Evolutionary conservation across 2,113 vertebrate genomes (phyloP).

Genomic region (Pluvianellus socialis): DNA sequence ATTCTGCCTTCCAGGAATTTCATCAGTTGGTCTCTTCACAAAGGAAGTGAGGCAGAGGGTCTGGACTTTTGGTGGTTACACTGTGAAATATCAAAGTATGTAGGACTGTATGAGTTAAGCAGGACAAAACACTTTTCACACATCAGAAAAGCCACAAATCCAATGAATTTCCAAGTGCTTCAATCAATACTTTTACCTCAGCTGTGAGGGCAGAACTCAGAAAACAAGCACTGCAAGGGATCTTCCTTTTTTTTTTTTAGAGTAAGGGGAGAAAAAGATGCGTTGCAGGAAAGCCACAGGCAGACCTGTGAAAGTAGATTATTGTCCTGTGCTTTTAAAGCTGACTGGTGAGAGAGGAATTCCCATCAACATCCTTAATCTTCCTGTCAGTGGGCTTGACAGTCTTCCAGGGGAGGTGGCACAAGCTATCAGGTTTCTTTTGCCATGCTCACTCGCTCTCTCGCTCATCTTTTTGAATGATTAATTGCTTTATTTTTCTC

Average conservation of each 20-base stretch:
- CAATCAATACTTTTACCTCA: neutral
- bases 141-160: neutral
- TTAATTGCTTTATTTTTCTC: neutral
- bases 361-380: slow-evolving; percentile 20
- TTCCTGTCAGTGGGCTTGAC: slow-evolving; percentile 4
- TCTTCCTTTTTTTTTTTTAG: neutral
- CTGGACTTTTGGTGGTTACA: neutral
- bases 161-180: slow-evolving; percentile 2
- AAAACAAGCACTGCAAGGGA: neutral
- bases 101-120: neutral
- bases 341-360: slow-evolving; percentile 1
- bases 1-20: neutral
- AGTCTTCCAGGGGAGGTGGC: neutral
- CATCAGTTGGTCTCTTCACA: neutral
- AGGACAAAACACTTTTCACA: neutral
- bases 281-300: neutral
- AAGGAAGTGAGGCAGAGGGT: neutral
- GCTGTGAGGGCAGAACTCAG: slow-evolving; percentile 8
- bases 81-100: neutral
- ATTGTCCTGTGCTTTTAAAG: slow-evolving; percentile 26
- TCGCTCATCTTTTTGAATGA: neutral
- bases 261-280: neutral
- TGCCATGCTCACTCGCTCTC: neutral
- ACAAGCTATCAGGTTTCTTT: neutral
- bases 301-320: neutral